phyloP scores from a whole-genome alignment of 2,797 vertebrate genomes.

The Denticeps clupeoides region DNA sequence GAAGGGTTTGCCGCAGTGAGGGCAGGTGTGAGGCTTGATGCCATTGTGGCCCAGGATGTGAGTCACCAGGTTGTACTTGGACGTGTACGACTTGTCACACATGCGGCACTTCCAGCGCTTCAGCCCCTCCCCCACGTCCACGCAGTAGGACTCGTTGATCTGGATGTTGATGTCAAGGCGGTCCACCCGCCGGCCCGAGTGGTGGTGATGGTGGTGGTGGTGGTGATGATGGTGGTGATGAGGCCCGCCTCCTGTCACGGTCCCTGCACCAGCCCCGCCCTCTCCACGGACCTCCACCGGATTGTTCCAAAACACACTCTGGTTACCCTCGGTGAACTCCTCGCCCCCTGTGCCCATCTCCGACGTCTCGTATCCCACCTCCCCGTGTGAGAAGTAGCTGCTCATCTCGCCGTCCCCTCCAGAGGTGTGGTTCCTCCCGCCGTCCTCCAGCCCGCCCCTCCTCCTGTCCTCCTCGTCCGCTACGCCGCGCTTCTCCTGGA shows the following conservation, averaged over 20 bases:
- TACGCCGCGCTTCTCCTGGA: conserved; percentile 26
- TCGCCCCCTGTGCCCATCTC: conserved; percentile 60
- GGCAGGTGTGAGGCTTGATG: conserved; percentile 89
- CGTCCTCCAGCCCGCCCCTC: conserved; percentile 31
- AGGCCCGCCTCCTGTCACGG: not conserved
- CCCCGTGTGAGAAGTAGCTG: conserved; percentile 63
- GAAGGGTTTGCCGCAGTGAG: conserved; percentile 91
- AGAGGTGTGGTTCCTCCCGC: conserved; percentile 39
- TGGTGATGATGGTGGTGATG: conserved; percentile 40
- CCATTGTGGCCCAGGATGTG: conserved; percentile 95
- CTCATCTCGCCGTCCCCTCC: conserved; percentile 58
- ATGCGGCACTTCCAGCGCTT: conserved; percentile 96
- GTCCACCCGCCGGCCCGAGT: conserved; percentile 81
- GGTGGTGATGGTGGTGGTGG: conserved; percentile 46
- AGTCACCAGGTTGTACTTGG: conserved; percentile 95
- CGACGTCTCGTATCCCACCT: conserved; percentile 58
- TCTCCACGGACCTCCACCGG: conserved; percentile 37
- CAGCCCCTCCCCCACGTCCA: conserved; percentile 86
- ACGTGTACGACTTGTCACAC: conserved; percentile 96
- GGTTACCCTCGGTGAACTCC: conserved; percentile 62
- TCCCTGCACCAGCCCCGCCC: not conserved
- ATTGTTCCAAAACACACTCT: conserved; percentile 60
- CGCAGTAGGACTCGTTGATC: conserved; percentile 93
- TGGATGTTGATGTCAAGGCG: conserved; percentile 96
- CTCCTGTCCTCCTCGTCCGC: conserved; percentile 24